Percentiles rank a stretch among this genome's conserved stretches.
These are phyloP conservation scores for Apis laboriosa DNA, from an alignment of 1,140 invertebrate species.

Conservation along the genomic window DNA sequence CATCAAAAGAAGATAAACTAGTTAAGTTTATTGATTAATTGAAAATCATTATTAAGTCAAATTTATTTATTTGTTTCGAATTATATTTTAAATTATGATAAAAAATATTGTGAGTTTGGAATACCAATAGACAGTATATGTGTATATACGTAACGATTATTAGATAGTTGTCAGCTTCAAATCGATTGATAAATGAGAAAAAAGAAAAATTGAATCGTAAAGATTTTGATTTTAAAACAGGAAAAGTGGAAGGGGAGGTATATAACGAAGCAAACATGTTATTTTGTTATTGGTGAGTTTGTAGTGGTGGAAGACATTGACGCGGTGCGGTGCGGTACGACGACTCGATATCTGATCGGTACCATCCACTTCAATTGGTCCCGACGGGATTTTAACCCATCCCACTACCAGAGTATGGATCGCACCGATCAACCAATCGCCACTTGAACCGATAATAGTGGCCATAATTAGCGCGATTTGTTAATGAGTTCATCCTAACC, in stretches of 20 bases:
- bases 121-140: too few relatives aligned
- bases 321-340: background rate
- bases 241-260: background rate
- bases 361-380: constrained; percentile 67
- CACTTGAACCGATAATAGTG: constrained; percentile 70
- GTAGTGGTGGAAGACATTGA: background rate
- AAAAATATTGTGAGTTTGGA: too few relatives aligned
- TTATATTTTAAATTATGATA: too few relatives aligned
- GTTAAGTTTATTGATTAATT: too few relatives aligned
- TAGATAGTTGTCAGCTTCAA: too few relatives aligned
- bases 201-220: background rate
- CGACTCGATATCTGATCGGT: constrained; percentile 70
- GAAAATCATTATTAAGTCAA: too few relatives aligned
- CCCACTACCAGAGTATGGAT: constrained; percentile 60
- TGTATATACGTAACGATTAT: too few relatives aligned
- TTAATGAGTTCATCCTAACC: constrained; percentile 69
- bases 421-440: constrained; percentile 67
- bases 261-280: constrained; percentile 71
- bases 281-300: constrained; percentile 65
- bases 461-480: constrained; percentile 78
- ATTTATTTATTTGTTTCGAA: too few relatives aligned
- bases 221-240: constrained; percentile 65
- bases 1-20: too few relatives aligned
- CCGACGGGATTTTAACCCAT: constrained; percentile 63
- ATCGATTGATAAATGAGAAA: background rate